A percentile compares a stretch with the other conserved stretches of the same genome.
Conservation (phyloP, 1,140 invertebrate species). For the Eurosta solidaginis region DNA sequence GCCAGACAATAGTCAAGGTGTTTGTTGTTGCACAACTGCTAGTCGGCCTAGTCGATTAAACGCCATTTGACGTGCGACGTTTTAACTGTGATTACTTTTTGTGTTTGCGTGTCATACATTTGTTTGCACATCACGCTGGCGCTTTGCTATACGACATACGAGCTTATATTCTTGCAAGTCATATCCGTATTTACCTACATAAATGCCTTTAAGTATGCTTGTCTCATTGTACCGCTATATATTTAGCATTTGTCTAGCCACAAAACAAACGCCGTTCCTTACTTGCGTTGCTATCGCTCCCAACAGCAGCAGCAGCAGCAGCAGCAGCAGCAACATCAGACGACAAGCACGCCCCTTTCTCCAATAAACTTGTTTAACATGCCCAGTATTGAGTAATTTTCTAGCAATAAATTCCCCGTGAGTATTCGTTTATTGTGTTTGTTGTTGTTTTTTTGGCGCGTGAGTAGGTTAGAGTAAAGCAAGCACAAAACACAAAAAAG, state of each 20-base stretch:
- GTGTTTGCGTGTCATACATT: not conserved
- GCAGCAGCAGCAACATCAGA: not conserved
- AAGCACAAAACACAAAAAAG: not conserved
- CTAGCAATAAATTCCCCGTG: not conserved
- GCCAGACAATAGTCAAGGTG: no score
- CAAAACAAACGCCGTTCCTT: no score
- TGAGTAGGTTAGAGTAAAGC: not conserved
- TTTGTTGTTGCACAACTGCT: no score
- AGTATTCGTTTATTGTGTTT: not conserved
- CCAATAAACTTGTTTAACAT: not conserved
- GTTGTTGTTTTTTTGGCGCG: no score
- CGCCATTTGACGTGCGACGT: not conserved
- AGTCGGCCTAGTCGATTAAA: not conserved
- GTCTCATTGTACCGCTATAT: not conserved
- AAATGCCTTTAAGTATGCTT: not conserved
- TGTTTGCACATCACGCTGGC: no score
- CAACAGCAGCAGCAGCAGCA: not conserved
- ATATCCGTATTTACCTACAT: conserved; percentile 7
- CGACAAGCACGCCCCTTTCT: conserved; percentile 1
- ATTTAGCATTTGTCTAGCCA: no score
- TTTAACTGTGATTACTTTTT: not conserved
- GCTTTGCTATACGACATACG: no score
- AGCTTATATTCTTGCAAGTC: no score
- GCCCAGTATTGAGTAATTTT: conserved; percentile 8
- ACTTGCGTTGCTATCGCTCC: no score